phyloP scores from a whole-genome alignment of 2,888 invertebrate genomes.

The Tortricodes alternella region DNA sequence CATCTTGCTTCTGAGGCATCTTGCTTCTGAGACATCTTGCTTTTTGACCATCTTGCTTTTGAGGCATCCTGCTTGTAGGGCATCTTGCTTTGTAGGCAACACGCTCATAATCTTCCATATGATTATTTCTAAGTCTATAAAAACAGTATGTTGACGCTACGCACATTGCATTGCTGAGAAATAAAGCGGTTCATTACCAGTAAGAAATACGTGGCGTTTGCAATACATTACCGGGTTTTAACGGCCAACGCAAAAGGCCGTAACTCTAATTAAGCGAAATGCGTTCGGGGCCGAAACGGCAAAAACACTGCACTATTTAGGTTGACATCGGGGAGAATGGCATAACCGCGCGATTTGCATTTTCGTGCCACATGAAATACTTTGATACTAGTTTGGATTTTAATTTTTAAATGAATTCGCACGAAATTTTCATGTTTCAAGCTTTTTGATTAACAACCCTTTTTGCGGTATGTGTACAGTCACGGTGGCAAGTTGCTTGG shows the following conservation, averaged over 20 bases:
- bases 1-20: too few species aligned
- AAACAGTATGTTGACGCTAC: too few species aligned
- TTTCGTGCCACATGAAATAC: conserved; percentile 76
- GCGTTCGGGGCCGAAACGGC: conserved; percentile 32
- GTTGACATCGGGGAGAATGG: conserved; percentile 65
- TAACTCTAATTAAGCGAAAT: conserved; percentile 36
- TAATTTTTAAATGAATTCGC: conserved; percentile 71
- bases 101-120: too few species aligned
- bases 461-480: conserved; percentile 25
- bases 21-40: too few species aligned
- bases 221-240: conserved; percentile 5
- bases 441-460: conserved; percentile 33
- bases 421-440: conserved; percentile 60
- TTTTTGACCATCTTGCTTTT: too few species aligned
- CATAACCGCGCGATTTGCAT: conserved; percentile 64
- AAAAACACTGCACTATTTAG: conserved; percentile 58
- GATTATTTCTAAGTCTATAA: too few species aligned
- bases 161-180: conserved; percentile 11
- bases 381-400: conserved; percentile 60
- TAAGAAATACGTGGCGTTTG: conserved; percentile 18
- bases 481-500: conserved; percentile 8
- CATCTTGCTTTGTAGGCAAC: too few species aligned
- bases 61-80: too few species aligned
- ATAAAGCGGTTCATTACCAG: conserved; percentile 15
- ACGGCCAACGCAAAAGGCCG: conserved; percentile 22